Evolutionary conservation across 2,113 vertebrate species (phyloP).

Genomic region (Rhagologus leucostigma): DNA sequence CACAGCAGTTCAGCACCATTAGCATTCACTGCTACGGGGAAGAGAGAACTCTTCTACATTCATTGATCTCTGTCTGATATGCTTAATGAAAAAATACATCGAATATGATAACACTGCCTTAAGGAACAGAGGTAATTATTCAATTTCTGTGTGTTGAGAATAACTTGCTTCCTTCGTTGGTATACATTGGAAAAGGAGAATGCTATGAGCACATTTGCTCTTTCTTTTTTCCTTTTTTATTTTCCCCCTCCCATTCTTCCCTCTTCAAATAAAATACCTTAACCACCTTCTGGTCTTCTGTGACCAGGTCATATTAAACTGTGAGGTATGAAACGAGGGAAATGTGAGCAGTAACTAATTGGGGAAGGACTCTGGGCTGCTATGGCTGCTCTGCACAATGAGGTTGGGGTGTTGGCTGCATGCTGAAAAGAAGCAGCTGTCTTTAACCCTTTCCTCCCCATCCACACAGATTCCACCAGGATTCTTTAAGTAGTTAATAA

Average conservation of each 20-base stretch:
- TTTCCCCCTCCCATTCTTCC: accelerated
- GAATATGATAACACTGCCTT: conserved; percentile 56
- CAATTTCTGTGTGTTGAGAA: conserved; percentile 23
- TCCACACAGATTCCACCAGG: neutral
- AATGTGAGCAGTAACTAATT: neutral
- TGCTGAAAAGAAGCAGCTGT: neutral
- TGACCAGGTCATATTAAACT: neutral
- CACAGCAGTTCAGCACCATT: conserved; percentile 22
- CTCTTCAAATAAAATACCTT: neutral
- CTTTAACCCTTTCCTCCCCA: neutral
- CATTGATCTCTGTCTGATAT: conserved; percentile 57
- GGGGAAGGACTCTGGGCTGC: neutral
- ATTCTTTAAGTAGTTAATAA: neutral
- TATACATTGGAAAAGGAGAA: neutral
- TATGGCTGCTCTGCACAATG: neutral
- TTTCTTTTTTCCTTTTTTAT: neutral
- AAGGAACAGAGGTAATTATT: conserved; percentile 59
- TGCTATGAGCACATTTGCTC: neutral
- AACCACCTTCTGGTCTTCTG: neutral
- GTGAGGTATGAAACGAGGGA: conserved; percentile 3
- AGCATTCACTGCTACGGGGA: neutral
- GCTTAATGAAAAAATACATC: conserved; percentile 55
- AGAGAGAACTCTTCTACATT: neutral
- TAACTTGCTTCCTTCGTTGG: neutral
- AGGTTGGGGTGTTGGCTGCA: neutral